These are phyloP conservation scores for Hiodon tergisus DNA, from an alignment of 2,113 vertebrate species.

Conservation along the genomic window DNA sequence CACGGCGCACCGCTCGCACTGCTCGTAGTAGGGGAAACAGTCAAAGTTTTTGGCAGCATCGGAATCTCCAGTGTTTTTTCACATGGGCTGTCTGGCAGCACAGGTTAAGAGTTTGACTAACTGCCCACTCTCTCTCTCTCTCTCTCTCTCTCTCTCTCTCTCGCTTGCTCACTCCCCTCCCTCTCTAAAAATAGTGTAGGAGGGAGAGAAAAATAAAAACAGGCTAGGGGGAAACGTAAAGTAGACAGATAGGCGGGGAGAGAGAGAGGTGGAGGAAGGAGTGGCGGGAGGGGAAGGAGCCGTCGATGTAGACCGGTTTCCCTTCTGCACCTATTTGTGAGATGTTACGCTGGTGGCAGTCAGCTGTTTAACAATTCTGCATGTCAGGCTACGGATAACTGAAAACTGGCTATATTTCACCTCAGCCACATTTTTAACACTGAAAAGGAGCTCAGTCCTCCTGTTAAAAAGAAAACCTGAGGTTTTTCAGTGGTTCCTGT, in stretches of 20 bases:
- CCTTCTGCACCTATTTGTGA: no score
- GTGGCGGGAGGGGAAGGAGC: not conserved
- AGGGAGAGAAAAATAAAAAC: slow-evolving; percentile 14
- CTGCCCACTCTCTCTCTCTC: slow-evolving; percentile 2
- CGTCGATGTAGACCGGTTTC: no score
- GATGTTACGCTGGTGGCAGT: no score
- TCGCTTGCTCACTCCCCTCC: not conserved
- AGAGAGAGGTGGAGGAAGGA: not conserved
- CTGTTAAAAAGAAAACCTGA: no score
- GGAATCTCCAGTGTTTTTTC: slow-evolving; percentile 22
- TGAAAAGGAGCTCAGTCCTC: no score
- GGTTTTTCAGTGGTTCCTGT: no score
- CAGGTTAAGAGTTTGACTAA: slow-evolving; percentile 23
- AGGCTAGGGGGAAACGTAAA: slow-evolving; percentile 5
- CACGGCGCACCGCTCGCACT: not conserved
- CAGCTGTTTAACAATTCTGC: no score
- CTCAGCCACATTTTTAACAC: no score
- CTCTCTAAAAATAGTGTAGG: slow-evolving; percentile 19
- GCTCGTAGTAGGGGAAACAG: slow-evolving; percentile 16
- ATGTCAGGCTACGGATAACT: no score
- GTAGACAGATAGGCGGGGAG: not conserved
- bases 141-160: not conserved
- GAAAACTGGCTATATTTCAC: no score
- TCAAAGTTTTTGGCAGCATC: slow-evolving; percentile 21
- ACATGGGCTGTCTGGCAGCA: slow-evolving; percentile 22